Conservation (phyloP, 2,888 invertebrate genomes). For the Prenolepis imparis region DNA sequence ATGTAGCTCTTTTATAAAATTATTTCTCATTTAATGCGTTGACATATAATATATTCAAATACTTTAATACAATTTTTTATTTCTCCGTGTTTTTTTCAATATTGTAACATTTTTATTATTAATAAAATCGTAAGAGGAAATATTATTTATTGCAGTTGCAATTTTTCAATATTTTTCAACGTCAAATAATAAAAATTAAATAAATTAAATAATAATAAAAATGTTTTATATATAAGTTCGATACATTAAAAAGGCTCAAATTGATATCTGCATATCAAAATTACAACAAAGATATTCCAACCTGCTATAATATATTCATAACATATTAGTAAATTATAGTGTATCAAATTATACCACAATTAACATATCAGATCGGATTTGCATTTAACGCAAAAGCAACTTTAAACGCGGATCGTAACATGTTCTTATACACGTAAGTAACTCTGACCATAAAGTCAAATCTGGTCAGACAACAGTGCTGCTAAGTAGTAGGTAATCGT, state of each 20-base stretch:
- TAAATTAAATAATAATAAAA: too few relatives aligned
- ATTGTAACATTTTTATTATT: background rate
- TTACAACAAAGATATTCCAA: background rate
- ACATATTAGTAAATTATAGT: conserved; percentile 12
- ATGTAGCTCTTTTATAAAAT: background rate
- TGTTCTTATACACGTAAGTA: background rate
- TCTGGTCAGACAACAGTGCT: conserved; percentile 1
- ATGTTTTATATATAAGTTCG: background rate
- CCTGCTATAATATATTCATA: background rate
- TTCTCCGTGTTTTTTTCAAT: background rate
- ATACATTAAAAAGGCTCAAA: background rate
- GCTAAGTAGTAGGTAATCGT: conserved; percentile 35
- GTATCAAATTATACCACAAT: background rate
- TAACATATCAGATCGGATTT: background rate
- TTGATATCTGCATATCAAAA: background rate
- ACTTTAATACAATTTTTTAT: background rate
- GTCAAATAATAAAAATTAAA: too few relatives aligned
- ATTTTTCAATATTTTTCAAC: background rate
- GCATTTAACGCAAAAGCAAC: conserved; percentile 1
- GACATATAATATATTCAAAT: background rate
- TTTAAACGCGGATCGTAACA: background rate
- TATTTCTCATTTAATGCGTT: background rate
- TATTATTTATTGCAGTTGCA: background rate
- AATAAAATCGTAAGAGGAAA: background rate
- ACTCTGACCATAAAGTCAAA: conserved; percentile 22